These are phyloP conservation scores for Tinea trinotella DNA, from an alignment of 2,888 invertebrate genomes.

Conservation along the genomic window DNA sequence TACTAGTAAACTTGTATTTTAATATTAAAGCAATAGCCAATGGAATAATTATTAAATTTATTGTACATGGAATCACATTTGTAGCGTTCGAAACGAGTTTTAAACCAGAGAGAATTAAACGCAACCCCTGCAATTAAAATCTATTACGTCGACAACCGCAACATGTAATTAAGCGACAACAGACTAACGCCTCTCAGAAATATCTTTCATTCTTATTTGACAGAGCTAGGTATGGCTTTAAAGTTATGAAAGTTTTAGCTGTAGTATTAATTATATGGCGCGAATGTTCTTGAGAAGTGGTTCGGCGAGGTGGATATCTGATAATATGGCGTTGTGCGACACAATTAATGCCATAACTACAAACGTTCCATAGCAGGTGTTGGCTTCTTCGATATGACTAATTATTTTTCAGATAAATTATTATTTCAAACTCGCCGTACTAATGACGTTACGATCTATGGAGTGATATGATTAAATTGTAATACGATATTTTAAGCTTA, in stretches of 20 bases:
- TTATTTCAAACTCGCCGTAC: background rate
- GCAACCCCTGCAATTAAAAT: constrained; percentile 51
- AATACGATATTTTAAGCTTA: too few relatives aligned
- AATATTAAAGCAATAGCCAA: constrained; percentile 15
- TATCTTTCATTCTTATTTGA: constrained; percentile 61
- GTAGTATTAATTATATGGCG: constrained; percentile 55
- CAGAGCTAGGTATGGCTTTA: constrained; percentile 28
- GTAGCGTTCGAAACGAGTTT: constrained; percentile 31
- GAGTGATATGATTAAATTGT: too few relatives aligned
- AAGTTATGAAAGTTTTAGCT: constrained; percentile 56
- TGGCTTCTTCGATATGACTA: constrained; percentile 29
- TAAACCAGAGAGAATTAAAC: constrained; percentile 22
- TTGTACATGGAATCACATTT: constrained; percentile 10
- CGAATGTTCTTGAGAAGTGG: constrained; percentile 32
- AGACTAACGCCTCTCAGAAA: constrained; percentile 44
- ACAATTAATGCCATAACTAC: constrained; percentile 47
- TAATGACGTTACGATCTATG: too few relatives aligned
- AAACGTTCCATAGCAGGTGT: constrained; percentile 54
- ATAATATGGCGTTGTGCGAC: constrained; percentile 42
- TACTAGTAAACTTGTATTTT: constrained; percentile 22
- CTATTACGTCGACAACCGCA: constrained; percentile 56
- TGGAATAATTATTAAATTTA: constrained; percentile 7
- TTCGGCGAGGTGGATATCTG: constrained; percentile 33
- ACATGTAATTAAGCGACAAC: constrained; percentile 56
- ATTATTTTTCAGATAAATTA: background rate